Evolutionary conservation across 2,113 vertebrate genomes (phyloP).

Genomic region (Catharus fuscescens): DNA sequence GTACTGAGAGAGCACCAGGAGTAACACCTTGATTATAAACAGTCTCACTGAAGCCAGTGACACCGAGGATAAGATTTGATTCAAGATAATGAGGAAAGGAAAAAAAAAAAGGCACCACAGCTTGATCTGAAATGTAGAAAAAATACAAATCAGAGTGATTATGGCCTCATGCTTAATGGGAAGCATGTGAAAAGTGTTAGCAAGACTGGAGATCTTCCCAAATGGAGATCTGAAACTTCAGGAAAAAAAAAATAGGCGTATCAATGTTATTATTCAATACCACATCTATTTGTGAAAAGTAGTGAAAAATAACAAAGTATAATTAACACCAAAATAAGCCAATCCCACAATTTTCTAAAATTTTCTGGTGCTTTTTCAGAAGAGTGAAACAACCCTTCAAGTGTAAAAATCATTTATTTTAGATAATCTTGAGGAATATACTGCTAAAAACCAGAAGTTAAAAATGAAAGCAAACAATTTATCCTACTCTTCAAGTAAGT

Average conservation of each 20-base stretch:
- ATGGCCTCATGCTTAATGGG: neutral
- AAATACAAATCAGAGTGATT: neutral
- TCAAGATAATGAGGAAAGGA: neutral
- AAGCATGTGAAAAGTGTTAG: slow-evolving; percentile 15
- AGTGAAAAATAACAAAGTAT: neutral
- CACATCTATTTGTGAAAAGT: neutral
- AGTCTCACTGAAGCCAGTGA: neutral
- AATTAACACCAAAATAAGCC: neutral
- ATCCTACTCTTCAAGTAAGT: neutral
- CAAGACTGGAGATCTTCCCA: neutral
- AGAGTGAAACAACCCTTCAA: neutral
- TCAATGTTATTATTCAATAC: neutral
- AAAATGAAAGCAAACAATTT: neutral
- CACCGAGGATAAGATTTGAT: neutral
- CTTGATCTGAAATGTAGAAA: neutral
- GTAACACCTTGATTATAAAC: neutral
- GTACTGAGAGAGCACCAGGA: neutral
- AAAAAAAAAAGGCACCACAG: neutral
- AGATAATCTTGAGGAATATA: neutral
- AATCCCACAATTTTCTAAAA: neutral
- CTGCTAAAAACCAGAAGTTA: neutral
- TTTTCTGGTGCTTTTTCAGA: neutral
- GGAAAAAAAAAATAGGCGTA: fast-evolving
- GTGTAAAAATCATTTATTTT: neutral
- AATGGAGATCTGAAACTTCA: neutral